phyloP scores from a whole-genome alignment of 2,797 vertebrate species.

The Cetoscarus ocellatus region DNA sequence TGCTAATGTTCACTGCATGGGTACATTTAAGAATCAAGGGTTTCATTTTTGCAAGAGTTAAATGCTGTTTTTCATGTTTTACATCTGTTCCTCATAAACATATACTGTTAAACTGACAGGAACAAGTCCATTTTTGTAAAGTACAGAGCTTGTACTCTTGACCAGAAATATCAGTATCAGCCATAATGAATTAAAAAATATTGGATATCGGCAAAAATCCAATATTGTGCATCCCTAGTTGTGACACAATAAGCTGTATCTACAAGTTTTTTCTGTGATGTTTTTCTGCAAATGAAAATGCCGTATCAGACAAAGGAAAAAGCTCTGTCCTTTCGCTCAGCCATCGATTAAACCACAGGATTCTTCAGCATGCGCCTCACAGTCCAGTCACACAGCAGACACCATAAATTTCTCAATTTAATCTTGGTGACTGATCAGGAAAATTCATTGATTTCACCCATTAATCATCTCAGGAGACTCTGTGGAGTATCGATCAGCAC shows the following conservation, averaged over 20 bases:
- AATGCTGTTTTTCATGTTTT: no score
- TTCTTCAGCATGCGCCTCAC: background rate
- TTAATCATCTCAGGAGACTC: slow-evolving; percentile 63
- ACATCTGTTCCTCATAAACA: no score
- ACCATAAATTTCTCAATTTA: slow-evolving; percentile 44
- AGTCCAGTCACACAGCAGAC: slow-evolving; percentile 8
- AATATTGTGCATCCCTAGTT: no score
- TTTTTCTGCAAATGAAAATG: slow-evolving; percentile 21
- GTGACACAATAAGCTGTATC: background rate
- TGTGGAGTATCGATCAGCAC: slow-evolving; percentile 39
- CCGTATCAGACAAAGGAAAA: slow-evolving; percentile 25
- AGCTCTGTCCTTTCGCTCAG: slow-evolving; percentile 11
- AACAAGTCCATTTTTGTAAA: no score
- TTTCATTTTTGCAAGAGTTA: no score
- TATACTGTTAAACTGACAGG: no score
- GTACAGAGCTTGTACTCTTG: no score
- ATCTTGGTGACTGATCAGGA: slow-evolving; percentile 57
- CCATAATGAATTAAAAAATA: no score
- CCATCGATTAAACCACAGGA: slow-evolving; percentile 19
- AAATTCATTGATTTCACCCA: slow-evolving; percentile 53
- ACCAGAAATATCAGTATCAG: no score
- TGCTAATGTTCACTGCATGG: no score
- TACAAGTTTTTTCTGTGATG: background rate
- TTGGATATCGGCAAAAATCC: no score
- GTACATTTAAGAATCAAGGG: no score